Evolutionary conservation across 2,113 vertebrate species (phyloP), one percentile per base, ranked within the genome.

Genomic region (Parotia lawesii): DNA sequence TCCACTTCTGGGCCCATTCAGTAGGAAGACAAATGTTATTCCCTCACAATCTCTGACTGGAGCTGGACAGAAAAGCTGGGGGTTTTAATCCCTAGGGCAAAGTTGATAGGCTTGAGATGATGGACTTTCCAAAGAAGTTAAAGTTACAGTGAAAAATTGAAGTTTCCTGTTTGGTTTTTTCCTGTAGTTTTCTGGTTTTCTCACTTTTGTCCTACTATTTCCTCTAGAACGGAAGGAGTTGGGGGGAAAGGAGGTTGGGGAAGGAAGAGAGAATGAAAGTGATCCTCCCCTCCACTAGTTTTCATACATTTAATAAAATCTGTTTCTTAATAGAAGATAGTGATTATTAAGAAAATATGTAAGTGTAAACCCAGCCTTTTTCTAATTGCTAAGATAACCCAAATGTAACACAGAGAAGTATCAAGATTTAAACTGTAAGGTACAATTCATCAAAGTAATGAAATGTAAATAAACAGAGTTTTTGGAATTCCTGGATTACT

Each of bases 401-500:
- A 71, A 48, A 84, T 18, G 29, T 54, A 96, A 92, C 7, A 3
- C 33, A 88, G 48, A 82, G 62, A 14, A 89, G 37, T 38, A 27
- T 61, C 21, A 40, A 73, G 85, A 83, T 58, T 84, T 72, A 57
- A 92, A 88, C 24, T 44, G 48, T 44, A 79, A 87, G 78, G 44
- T 58, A 77, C 37, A 85, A 60, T 66, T 74, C 53, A 85, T 77
- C 64, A 74, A 62, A 94, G 31, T 54, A 35, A 74, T 24, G 38
- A 93, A 93, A 85, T 65, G 18, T 33, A 95, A 95, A 77, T 93
- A 91, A 87, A 85, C 47, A 78, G 69, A 81, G 56, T 4, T 90
- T 92, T 78, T 89, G 50, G 71, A 93, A 96, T 96, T 79, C 85
- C 74, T 76, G 58, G 61, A 87, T 89, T 91, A 71, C 50, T 57